Evolutionary conservation across 2,797 vertebrate genomes (phyloP).

Genomic region (Alfaro cultratus): DNA sequence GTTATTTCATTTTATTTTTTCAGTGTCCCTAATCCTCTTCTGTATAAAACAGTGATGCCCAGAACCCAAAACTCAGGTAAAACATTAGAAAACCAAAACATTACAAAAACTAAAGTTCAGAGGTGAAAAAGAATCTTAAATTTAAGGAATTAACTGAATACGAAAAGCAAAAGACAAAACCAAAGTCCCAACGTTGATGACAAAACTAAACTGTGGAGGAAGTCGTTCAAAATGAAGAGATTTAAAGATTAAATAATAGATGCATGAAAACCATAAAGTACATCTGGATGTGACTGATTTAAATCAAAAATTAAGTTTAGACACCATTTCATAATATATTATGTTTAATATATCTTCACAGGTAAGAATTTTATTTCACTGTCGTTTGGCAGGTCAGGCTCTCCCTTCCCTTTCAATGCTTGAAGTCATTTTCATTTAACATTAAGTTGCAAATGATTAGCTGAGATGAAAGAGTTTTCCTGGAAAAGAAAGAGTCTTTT

Average conservation of each 20-base stretch:
- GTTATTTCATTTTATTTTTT: too few relatives aligned
- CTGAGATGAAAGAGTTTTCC: constrained; percentile 28
- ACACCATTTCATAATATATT: neutral
- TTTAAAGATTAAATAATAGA: neutral
- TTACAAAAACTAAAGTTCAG: neutral
- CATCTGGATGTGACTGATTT: neutral
- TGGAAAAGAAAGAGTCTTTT: constrained; percentile 22
- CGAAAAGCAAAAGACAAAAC: neutral
- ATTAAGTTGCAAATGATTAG: constrained; percentile 9
- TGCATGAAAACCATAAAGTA: neutral
- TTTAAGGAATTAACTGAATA: neutral
- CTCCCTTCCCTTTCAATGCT: neutral
- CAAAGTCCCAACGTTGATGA: neutral
- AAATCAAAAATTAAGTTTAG: neutral
- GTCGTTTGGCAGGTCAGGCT: neutral
- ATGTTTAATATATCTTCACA: too few relatives aligned
- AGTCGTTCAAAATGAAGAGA: neutral
- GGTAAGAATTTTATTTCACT: too few relatives aligned
- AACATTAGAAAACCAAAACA: neutral
- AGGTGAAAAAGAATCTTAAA: neutral
- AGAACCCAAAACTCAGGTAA: neutral
- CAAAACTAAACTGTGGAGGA: neutral
- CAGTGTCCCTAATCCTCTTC: too few relatives aligned
- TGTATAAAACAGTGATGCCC: neutral
- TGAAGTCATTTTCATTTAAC: constrained; percentile 5